Percentiles rank a stretch among this genome's conserved stretches.
These are phyloP conservation scores for Aricia agestis DNA, from an alignment of 1,140 invertebrate genomes.

Conservation along the genomic window DNA sequence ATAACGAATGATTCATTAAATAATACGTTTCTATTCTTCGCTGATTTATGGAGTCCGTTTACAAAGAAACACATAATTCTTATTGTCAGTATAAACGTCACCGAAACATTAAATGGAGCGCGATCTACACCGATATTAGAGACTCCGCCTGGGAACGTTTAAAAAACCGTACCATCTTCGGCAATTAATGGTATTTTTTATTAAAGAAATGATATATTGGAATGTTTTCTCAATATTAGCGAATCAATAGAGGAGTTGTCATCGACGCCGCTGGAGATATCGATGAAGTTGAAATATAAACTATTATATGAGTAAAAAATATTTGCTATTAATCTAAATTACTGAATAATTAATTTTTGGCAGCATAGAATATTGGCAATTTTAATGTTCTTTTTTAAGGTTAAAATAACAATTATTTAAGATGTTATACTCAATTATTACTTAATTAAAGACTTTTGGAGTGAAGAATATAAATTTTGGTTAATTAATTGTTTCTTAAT, in stretches of 20 bases:
- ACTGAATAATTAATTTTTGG: not conserved
- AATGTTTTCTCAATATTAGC: not conserved
- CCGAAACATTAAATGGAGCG: conserved; percentile 4
- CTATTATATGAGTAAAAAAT: not conserved
- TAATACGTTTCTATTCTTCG: not conserved
- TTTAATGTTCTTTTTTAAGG: not conserved
- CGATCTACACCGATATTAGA: not conserved
- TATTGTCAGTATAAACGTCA: conserved; percentile 12
- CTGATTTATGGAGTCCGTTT: conserved; percentile 4
- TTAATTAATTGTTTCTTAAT: too few relatives aligned
- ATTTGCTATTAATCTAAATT: not conserved
- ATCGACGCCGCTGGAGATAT: not conserved
- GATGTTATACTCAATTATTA: too few relatives aligned
- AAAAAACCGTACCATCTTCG: not conserved
- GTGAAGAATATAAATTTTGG: too few relatives aligned
- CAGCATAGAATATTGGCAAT: not conserved
- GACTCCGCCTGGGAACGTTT: not conserved
- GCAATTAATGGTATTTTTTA: not conserved
- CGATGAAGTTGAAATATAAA: not conserved
- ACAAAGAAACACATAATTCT: conserved; percentile 9
- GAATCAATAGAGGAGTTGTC: not conserved
- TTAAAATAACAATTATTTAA: too few relatives aligned
- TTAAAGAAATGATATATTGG: not conserved
- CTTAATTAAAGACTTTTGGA: too few relatives aligned
- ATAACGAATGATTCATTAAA: conserved; percentile 14